Conservation (phyloP, 2,888 invertebrate species). For the Brachyopa scutellaris region DNA sequence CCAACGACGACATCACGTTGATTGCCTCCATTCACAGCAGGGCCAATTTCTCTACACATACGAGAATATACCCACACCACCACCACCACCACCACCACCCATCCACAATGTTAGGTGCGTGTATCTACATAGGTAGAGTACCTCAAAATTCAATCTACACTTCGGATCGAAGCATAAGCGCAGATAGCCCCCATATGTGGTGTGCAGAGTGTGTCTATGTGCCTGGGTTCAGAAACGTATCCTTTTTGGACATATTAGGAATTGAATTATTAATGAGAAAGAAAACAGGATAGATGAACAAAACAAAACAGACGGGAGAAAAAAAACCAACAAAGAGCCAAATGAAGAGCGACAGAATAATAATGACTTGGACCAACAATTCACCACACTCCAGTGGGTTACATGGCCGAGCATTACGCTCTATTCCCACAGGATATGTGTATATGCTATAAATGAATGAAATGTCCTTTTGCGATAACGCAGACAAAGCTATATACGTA, state of each 20-base stretch:
- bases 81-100: too few species aligned
- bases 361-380: conserved; percentile 28
- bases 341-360: conserved; percentile 41
- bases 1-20: conserved; percentile 35
- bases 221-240: conserved; percentile 5
- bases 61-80: too few species aligned
- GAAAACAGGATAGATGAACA: conserved; percentile 15
- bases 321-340: neutral
- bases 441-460: conserved; percentile 23
- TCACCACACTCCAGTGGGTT: conserved; percentile 6
- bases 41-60: neutral
- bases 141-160: conserved; percentile 32
- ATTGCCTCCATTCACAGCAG: conserved; percentile 14
- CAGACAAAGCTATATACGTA: neutral
- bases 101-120: too few species aligned
- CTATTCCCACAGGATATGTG: conserved; percentile 14
- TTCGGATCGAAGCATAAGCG: conserved; percentile 1
- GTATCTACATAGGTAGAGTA: neutral
- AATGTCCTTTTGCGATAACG: conserved; percentile 22
- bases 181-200: neutral
- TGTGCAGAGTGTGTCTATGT: neutral
- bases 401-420: conserved; percentile 8
- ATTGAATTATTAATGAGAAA: conserved; percentile 56
- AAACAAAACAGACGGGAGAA: conserved; percentile 21
- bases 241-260: conserved; percentile 42